These are phyloP conservation scores for Pseudolaguvia tuberculata DNA, from an alignment of 2,113 vertebrate species.

Conservation along the genomic window DNA sequence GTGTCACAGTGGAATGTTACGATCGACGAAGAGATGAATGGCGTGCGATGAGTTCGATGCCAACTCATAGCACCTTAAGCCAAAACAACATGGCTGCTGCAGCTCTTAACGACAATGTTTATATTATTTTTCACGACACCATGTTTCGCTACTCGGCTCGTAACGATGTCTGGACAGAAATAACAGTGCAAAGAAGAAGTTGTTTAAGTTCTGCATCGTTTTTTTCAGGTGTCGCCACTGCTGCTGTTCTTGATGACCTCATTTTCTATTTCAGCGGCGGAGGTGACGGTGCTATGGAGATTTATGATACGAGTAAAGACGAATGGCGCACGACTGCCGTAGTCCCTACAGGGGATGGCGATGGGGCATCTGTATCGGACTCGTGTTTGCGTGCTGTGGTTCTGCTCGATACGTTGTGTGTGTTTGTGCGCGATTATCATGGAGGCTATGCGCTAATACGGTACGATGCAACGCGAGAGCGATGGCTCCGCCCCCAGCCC, in stretches of 20 bases:
- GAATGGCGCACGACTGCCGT: slow-evolving; percentile 88
- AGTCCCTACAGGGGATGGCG: slow-evolving; percentile 58
- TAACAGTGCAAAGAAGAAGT: slow-evolving; percentile 87
- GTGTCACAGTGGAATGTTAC: slow-evolving; percentile 89
- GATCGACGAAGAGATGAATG: slow-evolving; percentile 93
- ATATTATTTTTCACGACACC: slow-evolving; percentile 89
- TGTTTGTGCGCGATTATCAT: slow-evolving; percentile 92
- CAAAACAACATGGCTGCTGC: slow-evolving; percentile 82
- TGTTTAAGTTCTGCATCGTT: slow-evolving; percentile 67
- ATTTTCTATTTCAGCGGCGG: slow-evolving; percentile 92
- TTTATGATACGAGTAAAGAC: slow-evolving; percentile 91
- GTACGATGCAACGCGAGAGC: slow-evolving; percentile 85
- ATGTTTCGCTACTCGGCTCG: slow-evolving; percentile 96
- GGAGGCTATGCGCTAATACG: slow-evolving; percentile 94
- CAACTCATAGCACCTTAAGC: slow-evolving; percentile 79
- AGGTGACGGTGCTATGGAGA: slow-evolving; percentile 72
- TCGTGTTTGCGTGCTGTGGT: slow-evolving; percentile 88
- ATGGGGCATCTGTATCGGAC: slow-evolving; percentile 64
- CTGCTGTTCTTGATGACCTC: slow-evolving; percentile 85
- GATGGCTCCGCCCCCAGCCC: slow-evolving; percentile 88
- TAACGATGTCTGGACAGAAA: slow-evolving; percentile 91
- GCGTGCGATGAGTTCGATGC: slow-evolving; percentile 88
- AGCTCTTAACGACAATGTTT: slow-evolving; percentile 86
- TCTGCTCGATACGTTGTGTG: slow-evolving; percentile 84
- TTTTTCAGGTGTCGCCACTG: slow-evolving; percentile 68